Evolutionary conservation across 2,797 vertebrate genomes (phyloP).

Genomic region (Sorex maritimensis): DNA sequence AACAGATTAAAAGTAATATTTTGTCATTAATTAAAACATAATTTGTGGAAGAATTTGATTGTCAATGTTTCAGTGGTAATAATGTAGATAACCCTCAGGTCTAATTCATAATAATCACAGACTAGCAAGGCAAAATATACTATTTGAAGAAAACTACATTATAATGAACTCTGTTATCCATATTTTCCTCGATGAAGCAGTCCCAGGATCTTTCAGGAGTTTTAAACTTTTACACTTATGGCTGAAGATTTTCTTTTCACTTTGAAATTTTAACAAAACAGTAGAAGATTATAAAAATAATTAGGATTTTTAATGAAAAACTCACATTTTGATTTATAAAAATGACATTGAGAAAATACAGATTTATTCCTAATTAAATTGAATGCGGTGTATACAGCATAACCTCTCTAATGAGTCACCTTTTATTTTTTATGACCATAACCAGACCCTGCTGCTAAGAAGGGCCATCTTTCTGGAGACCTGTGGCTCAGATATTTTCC

Average conservation of each 20-base stretch:
- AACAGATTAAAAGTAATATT: conserved; percentile 87
- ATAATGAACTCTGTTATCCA: neutral
- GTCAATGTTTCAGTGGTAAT: conserved; percentile 65
- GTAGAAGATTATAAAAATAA: neutral
- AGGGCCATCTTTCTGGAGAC: conserved; percentile 19
- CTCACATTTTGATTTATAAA: too few relatives aligned
- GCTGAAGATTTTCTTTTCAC: conserved; percentile 35
- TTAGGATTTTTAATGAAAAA: too few relatives aligned
- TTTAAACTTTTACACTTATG: conserved; percentile 13
- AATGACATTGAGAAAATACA: too few relatives aligned
- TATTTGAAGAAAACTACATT: conserved; percentile 41
- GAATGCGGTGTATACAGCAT: conserved; percentile 5
- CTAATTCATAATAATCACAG: conserved; percentile 67
- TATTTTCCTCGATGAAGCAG: too few relatives aligned
- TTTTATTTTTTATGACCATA: conserved; percentile 63
- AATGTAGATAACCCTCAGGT: conserved; percentile 61
- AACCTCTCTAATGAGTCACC: neutral
- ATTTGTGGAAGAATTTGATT: conserved; percentile 81
- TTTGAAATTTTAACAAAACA: conserved; percentile 47
- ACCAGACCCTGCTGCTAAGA: conserved; percentile 37
- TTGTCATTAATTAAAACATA: conserved; percentile 86
- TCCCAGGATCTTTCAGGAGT: too few relatives aligned
- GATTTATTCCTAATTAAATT: neutral
- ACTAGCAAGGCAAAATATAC: conserved; percentile 64
- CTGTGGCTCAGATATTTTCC: conserved; percentile 85